A percentile compares a stretch with the other conserved stretches of the same genome.
phyloP scores from a whole-genome alignment of 2,113 vertebrate species.

The Atrichornis clamosus region DNA sequence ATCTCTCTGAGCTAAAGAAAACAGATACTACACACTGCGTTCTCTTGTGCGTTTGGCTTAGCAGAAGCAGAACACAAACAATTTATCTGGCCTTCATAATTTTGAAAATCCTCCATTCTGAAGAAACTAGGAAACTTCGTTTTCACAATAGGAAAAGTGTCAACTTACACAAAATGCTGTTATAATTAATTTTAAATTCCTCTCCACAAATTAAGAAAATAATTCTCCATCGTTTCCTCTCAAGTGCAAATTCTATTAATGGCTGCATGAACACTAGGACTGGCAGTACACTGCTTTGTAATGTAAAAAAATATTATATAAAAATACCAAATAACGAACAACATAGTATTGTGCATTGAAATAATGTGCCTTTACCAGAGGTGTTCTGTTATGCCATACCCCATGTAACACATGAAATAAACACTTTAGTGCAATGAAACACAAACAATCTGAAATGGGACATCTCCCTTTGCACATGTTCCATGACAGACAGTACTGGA shows the following conservation, averaged over 20 bases:
- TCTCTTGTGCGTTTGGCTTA: background rate
- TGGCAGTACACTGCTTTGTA: background rate
- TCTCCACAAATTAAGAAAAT: background rate
- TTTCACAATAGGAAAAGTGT: background rate
- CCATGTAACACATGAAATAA: background rate
- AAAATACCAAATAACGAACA: background rate
- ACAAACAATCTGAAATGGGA: background rate
- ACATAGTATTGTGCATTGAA: background rate
- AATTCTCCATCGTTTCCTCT: background rate
- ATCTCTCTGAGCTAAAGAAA: background rate
- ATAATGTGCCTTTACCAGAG: background rate
- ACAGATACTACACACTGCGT: background rate
- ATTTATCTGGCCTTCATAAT: background rate
- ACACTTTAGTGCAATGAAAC: background rate
- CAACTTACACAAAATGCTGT: background rate
- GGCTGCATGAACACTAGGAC: background rate
- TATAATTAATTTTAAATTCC: background rate
- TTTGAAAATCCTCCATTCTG: background rate
- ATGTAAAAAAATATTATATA: background rate
- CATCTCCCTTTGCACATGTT: background rate
- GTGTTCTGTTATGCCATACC: background rate
- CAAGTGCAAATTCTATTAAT: background rate
- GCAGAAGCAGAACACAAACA: background rate
- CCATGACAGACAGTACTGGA: constrained; percentile 14
- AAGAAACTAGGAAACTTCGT: background rate